Evolutionary conservation across 2,888 invertebrate species (phyloP).

Genomic region (Eucriotettix oculatus): DNA sequence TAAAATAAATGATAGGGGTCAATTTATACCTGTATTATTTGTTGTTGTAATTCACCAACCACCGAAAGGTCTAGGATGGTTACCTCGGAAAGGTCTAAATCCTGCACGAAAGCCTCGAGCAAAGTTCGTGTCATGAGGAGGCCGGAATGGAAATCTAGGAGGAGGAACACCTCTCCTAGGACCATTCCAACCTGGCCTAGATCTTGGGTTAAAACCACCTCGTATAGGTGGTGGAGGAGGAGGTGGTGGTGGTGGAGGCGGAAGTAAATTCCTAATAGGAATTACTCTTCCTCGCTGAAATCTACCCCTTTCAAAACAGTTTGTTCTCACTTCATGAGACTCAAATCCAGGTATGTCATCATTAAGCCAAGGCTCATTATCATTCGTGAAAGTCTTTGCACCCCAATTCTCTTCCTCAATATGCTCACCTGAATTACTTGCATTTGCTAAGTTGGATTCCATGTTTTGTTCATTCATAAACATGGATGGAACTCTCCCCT

Average conservation of each 20-base stretch:
- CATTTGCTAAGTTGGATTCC: no score
- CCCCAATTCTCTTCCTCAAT: not conserved
- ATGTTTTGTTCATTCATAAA: no score
- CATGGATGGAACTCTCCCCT: no score
- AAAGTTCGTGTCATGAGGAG: conserved; percentile 1
- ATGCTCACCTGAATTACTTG: no score
- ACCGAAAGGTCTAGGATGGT: conserved; percentile 3
- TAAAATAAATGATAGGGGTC: not conserved
- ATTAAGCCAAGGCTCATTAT: conserved; percentile 5
- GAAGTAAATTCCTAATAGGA: not conserved
- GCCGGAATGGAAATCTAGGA: conserved; percentile 3
- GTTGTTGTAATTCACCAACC: conserved; percentile 6
- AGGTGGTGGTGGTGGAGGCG: not conserved
- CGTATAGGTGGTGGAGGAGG: not conserved
- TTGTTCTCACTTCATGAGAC: not conserved
- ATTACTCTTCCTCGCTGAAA: not conserved
- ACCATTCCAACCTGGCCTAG: conserved; percentile 3
- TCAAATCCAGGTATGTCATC: conserved; percentile 3
- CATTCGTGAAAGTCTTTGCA: not conserved
- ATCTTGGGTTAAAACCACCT: conserved; percentile 3
- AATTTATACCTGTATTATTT: not conserved
- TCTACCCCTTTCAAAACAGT: not conserved
- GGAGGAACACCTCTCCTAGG: conserved; percentile 2
- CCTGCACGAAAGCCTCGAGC: conserved; percentile 5
- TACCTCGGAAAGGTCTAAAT: conserved; percentile 7